Base-by-base conservation (phyloP, 2,113 vertebrate genomes). In the Megalops atlanticus region DNA sequence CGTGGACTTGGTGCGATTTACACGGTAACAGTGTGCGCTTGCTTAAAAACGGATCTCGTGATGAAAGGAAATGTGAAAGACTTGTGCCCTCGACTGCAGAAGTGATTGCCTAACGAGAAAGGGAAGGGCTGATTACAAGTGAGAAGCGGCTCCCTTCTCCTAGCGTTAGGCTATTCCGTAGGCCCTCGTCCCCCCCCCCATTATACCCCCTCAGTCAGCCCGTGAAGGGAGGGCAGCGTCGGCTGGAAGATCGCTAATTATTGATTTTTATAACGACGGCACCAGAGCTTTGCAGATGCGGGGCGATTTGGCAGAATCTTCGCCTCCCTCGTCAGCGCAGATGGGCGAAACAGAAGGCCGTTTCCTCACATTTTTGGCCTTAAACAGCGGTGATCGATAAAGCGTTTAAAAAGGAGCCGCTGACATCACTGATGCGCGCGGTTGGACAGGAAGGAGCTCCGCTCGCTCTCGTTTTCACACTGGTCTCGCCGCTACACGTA, bases 221-320 rank as follows among this genome's bases (percentile, higher is more conserved):
- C 11, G 0, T 21, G 47, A 74, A 81, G 52, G 38, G 38, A 27
- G 21, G 76, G n/a, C 35, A 81, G 43, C 68, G 82, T 78, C 85
- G 80, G 80, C 85, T 80, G 80, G 31, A 49, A 15, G 31, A 35
- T 70, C 3, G 15, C 21, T 68, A 64, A 78, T 68, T 52, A 39
- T 58, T 24, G 18, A 64, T 75, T 68, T 80, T 78, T 77, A 45
- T 74, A 73, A 88, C 73, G 78, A 45, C 36, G 74, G 81, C 82
- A 64, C 7, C 0, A 74, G 68, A 18, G 64, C 31, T 69, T 69
- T 33, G 31, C 69, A 21, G 69, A 71, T 71, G 31, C 18, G 3
- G 27, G 5, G 24, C 24, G 4, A 1, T 36, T 14, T 3, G 7
- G 7, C 68, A 12, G 8, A 33, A 8, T 11, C 31, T 7, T 45